A percentile compares a stretch with the other conserved stretches of the same genome.
Conservation (phyloP, 2,113 vertebrate genomes). For the Rhinogobius similis region DNA sequence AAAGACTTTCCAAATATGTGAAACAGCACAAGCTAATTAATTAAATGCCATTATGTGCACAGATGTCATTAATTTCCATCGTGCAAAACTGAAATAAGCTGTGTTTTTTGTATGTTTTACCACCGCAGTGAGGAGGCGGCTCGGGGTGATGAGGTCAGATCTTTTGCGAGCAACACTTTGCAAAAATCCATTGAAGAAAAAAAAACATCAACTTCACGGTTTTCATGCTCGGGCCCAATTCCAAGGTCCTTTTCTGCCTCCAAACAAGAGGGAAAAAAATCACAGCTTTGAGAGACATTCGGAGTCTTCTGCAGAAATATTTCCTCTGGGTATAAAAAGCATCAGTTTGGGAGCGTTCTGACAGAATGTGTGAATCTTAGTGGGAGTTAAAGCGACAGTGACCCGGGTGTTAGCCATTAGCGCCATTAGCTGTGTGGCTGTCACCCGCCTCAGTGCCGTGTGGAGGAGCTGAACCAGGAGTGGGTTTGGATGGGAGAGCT, state of each 20-base stretch:
- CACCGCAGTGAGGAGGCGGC: neutral
- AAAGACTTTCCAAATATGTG: neutral
- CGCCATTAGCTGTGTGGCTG: constrained; percentile 31
- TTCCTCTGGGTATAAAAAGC: constrained; percentile 12
- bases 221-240: neutral
- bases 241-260: neutral
- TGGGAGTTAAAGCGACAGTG: constrained; percentile 27
- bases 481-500: constrained; percentile 52
- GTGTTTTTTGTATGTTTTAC: neutral
- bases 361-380: constrained; percentile 24
- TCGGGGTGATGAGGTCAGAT: neutral
- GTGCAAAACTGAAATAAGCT: neutral
- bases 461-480: constrained; percentile 44
- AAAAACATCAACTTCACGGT: neutral
- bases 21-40: neutral
- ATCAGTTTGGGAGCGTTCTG: constrained; percentile 20
- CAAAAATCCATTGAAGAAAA: neutral
- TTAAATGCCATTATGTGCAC: neutral
- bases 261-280: neutral
- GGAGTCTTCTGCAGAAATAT: neutral
- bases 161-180: neutral
- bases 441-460: constrained; percentile 34
- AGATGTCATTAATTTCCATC: neutral
- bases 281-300: neutral
- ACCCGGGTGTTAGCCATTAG: constrained; percentile 32